Percentiles rank a stretch among this genome's conserved stretches.
These are phyloP conservation scores for Tadarida brasiliensis DNA, from an alignment of 2,797 vertebrate genomes.

Conservation along the genomic window DNA sequence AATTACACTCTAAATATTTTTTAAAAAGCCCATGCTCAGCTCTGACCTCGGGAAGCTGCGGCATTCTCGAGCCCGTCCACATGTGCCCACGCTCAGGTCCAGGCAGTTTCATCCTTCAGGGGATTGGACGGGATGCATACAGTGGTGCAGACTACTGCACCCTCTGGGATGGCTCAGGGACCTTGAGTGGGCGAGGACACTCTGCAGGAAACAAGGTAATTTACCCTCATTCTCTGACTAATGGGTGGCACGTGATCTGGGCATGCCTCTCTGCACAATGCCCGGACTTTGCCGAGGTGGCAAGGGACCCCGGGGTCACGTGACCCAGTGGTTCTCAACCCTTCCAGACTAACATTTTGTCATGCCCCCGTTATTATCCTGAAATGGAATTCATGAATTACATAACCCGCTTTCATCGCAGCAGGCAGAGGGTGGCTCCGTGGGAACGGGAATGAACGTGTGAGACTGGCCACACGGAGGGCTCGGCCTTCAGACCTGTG, in stretches of 20 bases:
- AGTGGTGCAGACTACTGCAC: neutral
- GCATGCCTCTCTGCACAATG: neutral
- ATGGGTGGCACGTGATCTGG: neutral
- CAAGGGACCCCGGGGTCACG: slow-evolving; percentile 6
- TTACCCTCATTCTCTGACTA: slow-evolving; percentile 13
- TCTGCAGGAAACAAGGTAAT: slow-evolving; percentile 70
- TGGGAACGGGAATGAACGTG: slow-evolving; percentile 39
- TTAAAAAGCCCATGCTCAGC: slow-evolving; percentile 48
- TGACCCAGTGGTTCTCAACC: neutral
- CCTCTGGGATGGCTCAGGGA: neutral
- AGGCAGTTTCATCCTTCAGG: slow-evolving; percentile 42
- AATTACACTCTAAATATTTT: slow-evolving; percentile 86
- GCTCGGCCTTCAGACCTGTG: neutral
- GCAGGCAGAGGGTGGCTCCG: slow-evolving; percentile 26
- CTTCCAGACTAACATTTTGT: slow-evolving; percentile 67
- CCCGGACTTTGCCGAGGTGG: neutral
- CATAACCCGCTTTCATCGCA: slow-evolving; percentile 48
- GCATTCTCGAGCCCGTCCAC: slow-evolving; percentile 73
- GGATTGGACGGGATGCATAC: neutral
- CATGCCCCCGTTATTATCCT: slow-evolving; percentile 76
- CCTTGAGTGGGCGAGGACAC: neutral
- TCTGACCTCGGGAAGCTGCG: slow-evolving; percentile 57
- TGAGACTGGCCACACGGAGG: neutral
- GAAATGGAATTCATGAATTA: slow-evolving; percentile 77
- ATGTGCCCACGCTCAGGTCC: slow-evolving; percentile 66